These are phyloP conservation scores for Strix aluco DNA, from an alignment of 2,113 vertebrate species.

Conservation along the genomic window DNA sequence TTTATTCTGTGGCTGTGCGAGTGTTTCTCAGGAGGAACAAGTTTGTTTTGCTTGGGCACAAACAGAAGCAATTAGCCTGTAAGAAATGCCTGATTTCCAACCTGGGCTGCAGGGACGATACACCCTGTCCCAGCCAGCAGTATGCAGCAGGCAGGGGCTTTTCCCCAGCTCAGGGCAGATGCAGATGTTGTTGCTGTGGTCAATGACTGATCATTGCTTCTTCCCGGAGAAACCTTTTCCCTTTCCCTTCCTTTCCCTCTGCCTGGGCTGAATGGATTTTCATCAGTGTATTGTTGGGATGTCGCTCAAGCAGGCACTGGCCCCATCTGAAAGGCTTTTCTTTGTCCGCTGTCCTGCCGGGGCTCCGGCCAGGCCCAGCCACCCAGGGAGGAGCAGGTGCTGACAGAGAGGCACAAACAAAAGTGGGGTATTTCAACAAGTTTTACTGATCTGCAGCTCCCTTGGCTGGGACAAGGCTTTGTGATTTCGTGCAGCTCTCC, in stretches of 20 bases:
- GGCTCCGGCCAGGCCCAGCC: conserved; percentile 28
- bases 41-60: not conserved
- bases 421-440: not conserved
- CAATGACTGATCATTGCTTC: not conserved
- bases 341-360: conserved; percentile 13
- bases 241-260: not conserved
- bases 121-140: not conserved
- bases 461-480: not conserved
- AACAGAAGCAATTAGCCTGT: not conserved
- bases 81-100: not conserved
- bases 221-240: not conserved
- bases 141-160: not conserved
- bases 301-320: not conserved
- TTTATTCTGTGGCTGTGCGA: not conserved
- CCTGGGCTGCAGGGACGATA: not conserved
- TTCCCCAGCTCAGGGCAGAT: not conserved
- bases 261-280: not conserved
- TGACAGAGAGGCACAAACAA: conserved; percentile 23
- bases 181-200: conserved; percentile 36
- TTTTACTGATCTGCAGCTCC: not conserved
- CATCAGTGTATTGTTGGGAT: not conserved
- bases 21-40: not conserved
- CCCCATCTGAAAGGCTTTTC: not conserved
- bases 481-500: not conserved
- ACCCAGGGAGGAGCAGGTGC: conserved; percentile 52